These are phyloP conservation scores for Cantharis nigra DNA, from an alignment of 2,888 invertebrate species.

Conservation along the genomic window DNA sequence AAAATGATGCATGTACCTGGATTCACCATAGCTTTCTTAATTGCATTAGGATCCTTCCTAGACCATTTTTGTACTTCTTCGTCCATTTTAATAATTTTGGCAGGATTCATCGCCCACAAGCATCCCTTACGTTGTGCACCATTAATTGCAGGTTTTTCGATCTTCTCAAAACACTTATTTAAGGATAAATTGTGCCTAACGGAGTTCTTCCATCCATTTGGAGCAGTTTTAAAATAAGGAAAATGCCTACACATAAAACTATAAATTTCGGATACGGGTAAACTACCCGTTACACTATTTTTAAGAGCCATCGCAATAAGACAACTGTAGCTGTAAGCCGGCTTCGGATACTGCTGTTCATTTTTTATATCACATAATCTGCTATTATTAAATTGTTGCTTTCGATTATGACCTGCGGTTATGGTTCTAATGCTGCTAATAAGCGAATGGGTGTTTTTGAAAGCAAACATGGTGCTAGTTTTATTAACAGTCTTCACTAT, in stretches of 20 bases:
- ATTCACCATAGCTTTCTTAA: constrained; percentile 91
- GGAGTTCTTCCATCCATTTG: constrained; percentile 98
- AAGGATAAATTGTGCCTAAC: constrained; percentile 95
- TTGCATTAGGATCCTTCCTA: constrained; percentile 90
- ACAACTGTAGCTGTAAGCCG: constrained; percentile 97
- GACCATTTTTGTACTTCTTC: constrained; percentile 98
- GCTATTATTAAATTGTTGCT: constrained; percentile 35
- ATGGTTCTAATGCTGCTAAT: constrained; percentile 36
- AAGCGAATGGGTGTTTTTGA: constrained; percentile 45
- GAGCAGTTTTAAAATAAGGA: constrained; percentile 97
- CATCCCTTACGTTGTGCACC: constrained; percentile 87
- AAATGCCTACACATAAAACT: constrained; percentile 99
- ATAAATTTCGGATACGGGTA: constrained; percentile 98
- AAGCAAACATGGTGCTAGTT: constrained; percentile 41
- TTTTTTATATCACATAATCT: constrained; percentile 54
- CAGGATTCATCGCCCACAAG: constrained; percentile 96
- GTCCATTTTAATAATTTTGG: constrained; percentile 95
- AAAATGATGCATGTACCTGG: constrained; percentile 68
- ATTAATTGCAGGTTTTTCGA: constrained; percentile 90
- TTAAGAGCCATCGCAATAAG: constrained; percentile 97
- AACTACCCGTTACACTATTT: constrained; percentile 90
- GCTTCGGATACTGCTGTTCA: constrained; percentile 83
- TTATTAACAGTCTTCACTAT: constrained; percentile 46
- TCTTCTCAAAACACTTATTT: constrained; percentile 98
- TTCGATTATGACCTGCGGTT: constrained; percentile 26